Base-by-base conservation (phyloP, 2,113 vertebrate genomes). In the Oncorhynchus nerka region DNA sequence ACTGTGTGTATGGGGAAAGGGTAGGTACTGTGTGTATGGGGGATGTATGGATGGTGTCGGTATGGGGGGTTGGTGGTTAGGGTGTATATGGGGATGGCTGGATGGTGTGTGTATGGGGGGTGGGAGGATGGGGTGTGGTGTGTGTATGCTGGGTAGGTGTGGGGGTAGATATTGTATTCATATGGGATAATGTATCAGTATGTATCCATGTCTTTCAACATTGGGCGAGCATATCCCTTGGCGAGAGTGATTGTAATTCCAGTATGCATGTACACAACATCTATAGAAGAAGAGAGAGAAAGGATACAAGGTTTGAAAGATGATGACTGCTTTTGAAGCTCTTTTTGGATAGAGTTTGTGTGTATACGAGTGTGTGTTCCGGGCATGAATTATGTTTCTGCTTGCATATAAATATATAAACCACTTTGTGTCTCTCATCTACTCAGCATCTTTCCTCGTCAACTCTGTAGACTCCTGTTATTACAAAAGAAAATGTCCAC, bases 371-470 rank as follows among this genome's bases (percentile, higher is more conserved):
- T 26, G 67, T 16, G 15, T 34, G 67, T 71, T 39, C 39, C 39
- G 39, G 7, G 2, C 39, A 39, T 22, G 11, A 22, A 77, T 39
- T 73, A 75, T 64, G 34, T 32, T 51, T 64, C 26, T 75, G 64
- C 39, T 39, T 62, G 51, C 34, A 61, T 75, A 39, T 59, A 70
- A 75, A 59, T 26, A 15, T 59, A 26, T 48, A 71, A 32, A 75
- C 19, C 73, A 72, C 78, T 84, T 78, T 70, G 62, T 78, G 68
- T 76, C 66, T 66, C 69, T 68, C 70, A 34, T 59, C 61, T 81
- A 84, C 88, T 83, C 79, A 57, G 82, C 69, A 86, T 86, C 87
- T 88, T 71, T 77, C 32, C 75, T 82, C 55, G 55, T 84, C 45
- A 30, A 8, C 55, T 62, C 71, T 48, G 64, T 85, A 34, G 39